Conservation (phyloP, 1,140 invertebrate genomes). For the Lepidurus apus region DNA sequence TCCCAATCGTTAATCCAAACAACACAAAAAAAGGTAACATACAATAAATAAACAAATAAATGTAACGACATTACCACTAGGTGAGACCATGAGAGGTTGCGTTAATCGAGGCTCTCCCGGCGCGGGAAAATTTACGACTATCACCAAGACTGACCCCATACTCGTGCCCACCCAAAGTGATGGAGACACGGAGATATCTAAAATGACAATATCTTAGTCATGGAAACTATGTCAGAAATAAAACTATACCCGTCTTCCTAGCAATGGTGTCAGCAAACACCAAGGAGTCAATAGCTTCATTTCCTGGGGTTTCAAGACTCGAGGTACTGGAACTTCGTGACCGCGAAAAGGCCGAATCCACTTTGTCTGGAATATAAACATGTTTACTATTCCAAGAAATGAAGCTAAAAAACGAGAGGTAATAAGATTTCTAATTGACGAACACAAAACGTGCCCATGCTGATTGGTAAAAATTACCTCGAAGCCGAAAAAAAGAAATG, state of each 20-base stretch:
- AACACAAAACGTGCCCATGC: neutral
- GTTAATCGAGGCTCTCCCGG: conserved; percentile 66
- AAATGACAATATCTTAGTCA: conserved; percentile 29
- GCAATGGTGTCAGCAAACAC: conserved; percentile 93
- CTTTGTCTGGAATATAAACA: conserved; percentile 67
- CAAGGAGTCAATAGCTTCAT: conserved; percentile 92
- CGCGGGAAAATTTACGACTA: conserved; percentile 79
- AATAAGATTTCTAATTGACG: neutral
- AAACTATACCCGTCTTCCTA: conserved; percentile 75
- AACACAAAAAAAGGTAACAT: neutral
- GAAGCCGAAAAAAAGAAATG: neutral
- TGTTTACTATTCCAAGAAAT: neutral
- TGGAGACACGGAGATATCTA: conserved; percentile 70
- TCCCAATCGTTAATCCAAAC: neutral
- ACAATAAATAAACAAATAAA: conserved; percentile 25
- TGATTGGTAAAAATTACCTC: neutral
- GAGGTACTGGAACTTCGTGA: conserved; percentile 95
- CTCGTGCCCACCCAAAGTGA: conserved; percentile 95
- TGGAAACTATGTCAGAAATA: conserved; percentile 33
- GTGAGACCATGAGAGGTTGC: conserved; percentile 83
- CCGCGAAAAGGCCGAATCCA: conserved; percentile 90
- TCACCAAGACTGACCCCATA: conserved; percentile 86
- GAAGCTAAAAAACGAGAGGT: neutral
- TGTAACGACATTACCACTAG: conserved; percentile 63
- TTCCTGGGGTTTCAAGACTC: conserved; percentile 91